Base-by-base conservation (phyloP, 2,888 invertebrate genomes). In the Troides helena region DNA sequence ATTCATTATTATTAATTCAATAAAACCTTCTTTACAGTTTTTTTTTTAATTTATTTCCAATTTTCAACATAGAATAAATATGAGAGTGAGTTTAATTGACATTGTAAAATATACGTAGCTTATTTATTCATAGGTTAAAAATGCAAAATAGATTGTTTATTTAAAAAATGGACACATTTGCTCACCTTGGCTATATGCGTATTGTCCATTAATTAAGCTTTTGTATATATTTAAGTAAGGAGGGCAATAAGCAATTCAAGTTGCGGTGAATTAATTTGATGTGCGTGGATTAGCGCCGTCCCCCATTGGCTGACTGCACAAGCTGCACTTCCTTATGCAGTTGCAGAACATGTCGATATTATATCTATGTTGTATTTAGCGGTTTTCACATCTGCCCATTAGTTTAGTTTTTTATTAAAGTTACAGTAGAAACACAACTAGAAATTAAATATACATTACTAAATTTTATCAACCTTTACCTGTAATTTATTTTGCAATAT, bases 341-440 rank as follows among this genome's bases (percentile, higher is more conserved):
- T 88, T 89, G 90, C 92, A 88, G 91, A 91, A 89, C 90, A 85
- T 74, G 78, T 67, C 77, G 89, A 88, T 89, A 89, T 78, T 81
- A 82, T 79, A 78, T 78, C 80, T 81, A 82, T 82, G 84, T 81
- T 82, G 86, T 82, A 81, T 82, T 83, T 80, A 79, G 73, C 80
- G 74, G 79, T 84, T 85, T 82, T 83, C 84, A 84, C 92, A 91
- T 90, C 92, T 91, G 92, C 89, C 85, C 71, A 68, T 74, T 72
- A 69, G 53, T 53, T n/a, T 5, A 18, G 53, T n/a, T 12, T 53
- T n/a, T 53, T 53, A 7, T 53, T 5, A n/a, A 53, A 53, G 1
- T 7, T 5, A 53, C 3, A n/a, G 6, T 53, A 53, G n/a, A 53
- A 18, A 53, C 18, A 46, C 46, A 46, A 14, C 17, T 10, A 53